Evolutionary conservation across 2,113 vertebrate species (phyloP), one percentile per base, ranked within the genome.

Genomic region (Paramisgurnus dabryanus): DNA sequence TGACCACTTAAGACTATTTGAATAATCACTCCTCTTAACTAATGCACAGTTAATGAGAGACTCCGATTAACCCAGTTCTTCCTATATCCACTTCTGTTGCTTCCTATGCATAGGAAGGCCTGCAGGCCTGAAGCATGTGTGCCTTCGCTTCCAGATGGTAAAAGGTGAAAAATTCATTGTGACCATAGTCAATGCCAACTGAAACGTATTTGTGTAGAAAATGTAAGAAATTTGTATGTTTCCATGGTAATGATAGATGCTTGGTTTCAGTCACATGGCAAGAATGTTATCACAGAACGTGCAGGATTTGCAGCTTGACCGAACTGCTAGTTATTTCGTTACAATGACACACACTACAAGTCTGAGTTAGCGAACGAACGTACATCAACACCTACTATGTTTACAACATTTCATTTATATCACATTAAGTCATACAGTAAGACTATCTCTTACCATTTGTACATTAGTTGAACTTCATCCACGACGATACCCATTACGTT

Each of bases 41-140:
- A 80, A 63, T 80, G 45, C 17, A 40, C 79, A 55, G 27, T 61
- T 74, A 74, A 74, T 61, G 57, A 74, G 61, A 74, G n/a, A 69
- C 34, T 66, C 75, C 10, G 7, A 6, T 77, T 61, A 40, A 55
- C 45, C 57, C 22, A 22, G 22, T 22, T 22, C 22, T 22, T 22
- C 22, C 22, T 22, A 22, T 22, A 22, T 22, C 22, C 22, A 22
- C 22, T 22, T 22, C 22, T 22, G 22, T 22, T 22, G 22, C 22
- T 22, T 22, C 22, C 71, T 9, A 47, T 10, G 6, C 39, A 15
- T 10, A 61, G 68, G 49, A 70, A 47, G 55, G 40, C 39, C 40
- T 4, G 18, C 40, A 43, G 71, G 57, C 40, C 11, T 74, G 7
- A 39, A 2, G 0, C 6, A 57, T 39, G 11, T 55, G 69, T 41